Conservation (phyloP, 2,797 vertebrate species). For the Tamandua tetradactyla region DNA sequence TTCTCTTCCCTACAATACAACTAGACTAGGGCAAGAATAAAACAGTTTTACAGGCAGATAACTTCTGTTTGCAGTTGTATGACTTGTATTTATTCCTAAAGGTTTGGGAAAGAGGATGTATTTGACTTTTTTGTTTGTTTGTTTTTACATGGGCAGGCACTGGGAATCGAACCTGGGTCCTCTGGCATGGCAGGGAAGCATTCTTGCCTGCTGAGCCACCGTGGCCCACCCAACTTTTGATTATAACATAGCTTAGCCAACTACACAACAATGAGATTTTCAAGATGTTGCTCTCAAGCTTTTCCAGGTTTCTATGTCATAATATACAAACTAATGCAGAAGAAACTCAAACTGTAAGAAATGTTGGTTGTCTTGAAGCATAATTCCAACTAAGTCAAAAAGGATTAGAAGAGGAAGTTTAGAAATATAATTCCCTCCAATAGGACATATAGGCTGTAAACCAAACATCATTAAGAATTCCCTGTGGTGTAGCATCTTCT, state of each 20-base stretch:
- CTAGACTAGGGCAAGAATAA: background rate
- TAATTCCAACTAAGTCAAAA: conserved; percentile 21
- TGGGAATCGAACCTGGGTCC: too few relatives aligned
- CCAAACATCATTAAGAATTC: conserved; percentile 40
- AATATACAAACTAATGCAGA: background rate
- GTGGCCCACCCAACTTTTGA: too few relatives aligned
- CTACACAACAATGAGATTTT: background rate
- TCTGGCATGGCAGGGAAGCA: too few relatives aligned
- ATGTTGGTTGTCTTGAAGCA: conserved; percentile 1
- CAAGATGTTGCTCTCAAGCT: conserved; percentile 15
- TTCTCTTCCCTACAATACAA: background rate
- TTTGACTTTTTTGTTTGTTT: too few relatives aligned
- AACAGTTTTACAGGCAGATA: background rate
- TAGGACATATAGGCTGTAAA: background rate
- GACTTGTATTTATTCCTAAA: conserved; percentile 5
- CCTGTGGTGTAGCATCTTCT: background rate
- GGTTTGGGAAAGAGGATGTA: background rate
- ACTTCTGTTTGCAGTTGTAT: background rate
- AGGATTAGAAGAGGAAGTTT: conserved; percentile 13
- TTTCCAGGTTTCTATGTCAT: conserved; percentile 13
- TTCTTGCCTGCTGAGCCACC: too few relatives aligned
- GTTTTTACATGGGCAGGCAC: too few relatives aligned
- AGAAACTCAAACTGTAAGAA: conserved; percentile 18
- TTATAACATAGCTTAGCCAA: background rate
- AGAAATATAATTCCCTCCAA: conserved; percentile 11